Conservation (phyloP, 2,797 vertebrate genomes). For the Eupleurogrammus muticus region DNA sequence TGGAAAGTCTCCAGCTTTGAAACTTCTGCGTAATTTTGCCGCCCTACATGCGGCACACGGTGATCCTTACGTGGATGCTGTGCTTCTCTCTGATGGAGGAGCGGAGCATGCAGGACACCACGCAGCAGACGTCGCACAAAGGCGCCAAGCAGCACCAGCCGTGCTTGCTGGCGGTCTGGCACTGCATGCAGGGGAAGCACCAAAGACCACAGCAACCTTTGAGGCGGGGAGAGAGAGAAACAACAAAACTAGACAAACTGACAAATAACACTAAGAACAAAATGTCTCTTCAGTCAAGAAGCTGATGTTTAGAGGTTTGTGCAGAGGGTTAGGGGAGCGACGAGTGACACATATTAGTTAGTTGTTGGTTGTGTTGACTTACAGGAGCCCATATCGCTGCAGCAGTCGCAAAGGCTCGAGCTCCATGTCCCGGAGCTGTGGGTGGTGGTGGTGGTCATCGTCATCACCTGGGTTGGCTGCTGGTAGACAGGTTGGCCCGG, state of each 20-base stretch:
- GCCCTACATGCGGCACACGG: too few species aligned
- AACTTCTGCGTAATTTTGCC: too few species aligned
- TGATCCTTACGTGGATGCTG: slow-evolving; percentile 75
- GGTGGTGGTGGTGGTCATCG: neutral
- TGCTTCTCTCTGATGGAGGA: slow-evolving; percentile 71
- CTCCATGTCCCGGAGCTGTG: slow-evolving; percentile 57
- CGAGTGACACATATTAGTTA: neutral
- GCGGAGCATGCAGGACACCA: slow-evolving; percentile 77
- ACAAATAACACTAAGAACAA: neutral
- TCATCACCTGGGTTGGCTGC: slow-evolving; percentile 50
- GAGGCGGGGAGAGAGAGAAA: neutral
- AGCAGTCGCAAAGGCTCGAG: slow-evolving; percentile 79
- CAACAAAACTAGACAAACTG: neutral
- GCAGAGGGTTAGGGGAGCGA: neutral
- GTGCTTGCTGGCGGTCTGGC: slow-evolving; percentile 62
- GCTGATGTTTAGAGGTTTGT: neutral
- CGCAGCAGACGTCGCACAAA: slow-evolving; percentile 61
- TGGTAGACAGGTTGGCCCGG: slow-evolving; percentile 28
- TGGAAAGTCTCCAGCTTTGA: too few species aligned
- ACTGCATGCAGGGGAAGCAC: slow-evolving; percentile 84
- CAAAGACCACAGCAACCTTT: slow-evolving; percentile 77
- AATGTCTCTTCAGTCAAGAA: neutral
- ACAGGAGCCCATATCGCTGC: slow-evolving; percentile 78
- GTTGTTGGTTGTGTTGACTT: slow-evolving; percentile 21
- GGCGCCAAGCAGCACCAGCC: slow-evolving; percentile 82